phyloP scores from a whole-genome alignment of 2,797 vertebrate genomes.

The Uromys caudimaculatus region DNA sequence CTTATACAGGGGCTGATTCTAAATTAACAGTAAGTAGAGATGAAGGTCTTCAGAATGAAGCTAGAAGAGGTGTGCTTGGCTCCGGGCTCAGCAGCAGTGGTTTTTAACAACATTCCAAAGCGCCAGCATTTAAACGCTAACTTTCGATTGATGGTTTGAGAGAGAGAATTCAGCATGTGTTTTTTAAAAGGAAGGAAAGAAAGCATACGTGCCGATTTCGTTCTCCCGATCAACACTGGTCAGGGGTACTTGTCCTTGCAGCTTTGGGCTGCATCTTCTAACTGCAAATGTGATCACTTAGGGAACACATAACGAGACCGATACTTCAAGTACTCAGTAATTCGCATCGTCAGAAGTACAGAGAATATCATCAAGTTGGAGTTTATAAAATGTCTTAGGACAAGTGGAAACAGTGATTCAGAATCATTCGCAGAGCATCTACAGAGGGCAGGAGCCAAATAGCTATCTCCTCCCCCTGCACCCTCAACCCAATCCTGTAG shows the following conservation, averaged over 20 bases:
- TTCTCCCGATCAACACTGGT: background rate
- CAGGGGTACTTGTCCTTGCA: background rate
- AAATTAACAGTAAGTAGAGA: conserved; percentile 12
- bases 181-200: background rate
- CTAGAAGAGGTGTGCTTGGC: background rate
- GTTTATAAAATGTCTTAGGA: conserved; percentile 20
- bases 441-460: background rate
- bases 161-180: background rate
- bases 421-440: background rate
- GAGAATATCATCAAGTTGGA: background rate
- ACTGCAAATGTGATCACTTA: conserved; percentile 19
- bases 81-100: background rate
- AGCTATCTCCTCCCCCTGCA: background rate
- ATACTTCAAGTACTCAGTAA: conserved; percentile 24
- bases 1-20: background rate
- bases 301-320: background rate
- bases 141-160: background rate
- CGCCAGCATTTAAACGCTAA: background rate
- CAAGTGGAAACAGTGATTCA: background rate
- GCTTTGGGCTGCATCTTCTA: background rate
- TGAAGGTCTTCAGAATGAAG: background rate
- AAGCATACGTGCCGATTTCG: background rate
- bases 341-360: background rate
- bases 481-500: background rate
- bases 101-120: conserved; percentile 3